A percentile compares a stretch with the other conserved stretches of the same genome.
phyloP scores from a whole-genome alignment of 2,113 vertebrate genomes.

The Cochlearius cochlearius region DNA sequence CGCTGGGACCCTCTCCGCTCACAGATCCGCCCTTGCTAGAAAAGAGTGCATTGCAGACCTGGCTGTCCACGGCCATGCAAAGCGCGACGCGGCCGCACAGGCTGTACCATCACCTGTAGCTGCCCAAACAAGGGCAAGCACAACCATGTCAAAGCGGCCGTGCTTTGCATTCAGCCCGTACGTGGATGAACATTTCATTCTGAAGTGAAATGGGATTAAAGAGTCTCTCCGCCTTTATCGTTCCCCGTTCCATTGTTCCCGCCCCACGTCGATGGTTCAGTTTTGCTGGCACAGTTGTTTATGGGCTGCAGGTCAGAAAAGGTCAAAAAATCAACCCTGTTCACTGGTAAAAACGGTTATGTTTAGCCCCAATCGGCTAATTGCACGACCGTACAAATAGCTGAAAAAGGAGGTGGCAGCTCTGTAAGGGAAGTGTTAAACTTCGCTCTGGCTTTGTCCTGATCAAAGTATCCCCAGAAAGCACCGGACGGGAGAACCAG shows the following conservation, averaged over 20 bases:
- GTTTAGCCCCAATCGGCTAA: background rate
- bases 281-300: background rate
- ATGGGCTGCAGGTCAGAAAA: background rate
- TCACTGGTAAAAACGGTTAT: background rate
- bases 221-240: background rate
- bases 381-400: background rate
- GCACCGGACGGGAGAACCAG: background rate
- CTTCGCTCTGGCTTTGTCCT: background rate
- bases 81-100: accelerated
- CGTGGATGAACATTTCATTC: background rate
- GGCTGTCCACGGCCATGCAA: too few relatives aligned
- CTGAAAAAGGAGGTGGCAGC: background rate
- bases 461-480: background rate
- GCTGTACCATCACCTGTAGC: too few relatives aligned
- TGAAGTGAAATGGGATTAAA: background rate
- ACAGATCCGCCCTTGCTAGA: background rate
- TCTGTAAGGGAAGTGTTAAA: background rate
- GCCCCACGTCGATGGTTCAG: accelerated
- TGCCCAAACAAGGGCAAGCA: too few relatives aligned
- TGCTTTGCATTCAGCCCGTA: background rate
- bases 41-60: background rate
- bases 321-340: background rate
- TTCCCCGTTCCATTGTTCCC: background rate
- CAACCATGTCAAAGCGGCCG: accelerated
- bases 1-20: background rate